These are phyloP conservation scores for rat (Rattus norvegicus) DNA, from an alignment of 2,113 vertebrate species.

Conservation along the genomic window DNA sequence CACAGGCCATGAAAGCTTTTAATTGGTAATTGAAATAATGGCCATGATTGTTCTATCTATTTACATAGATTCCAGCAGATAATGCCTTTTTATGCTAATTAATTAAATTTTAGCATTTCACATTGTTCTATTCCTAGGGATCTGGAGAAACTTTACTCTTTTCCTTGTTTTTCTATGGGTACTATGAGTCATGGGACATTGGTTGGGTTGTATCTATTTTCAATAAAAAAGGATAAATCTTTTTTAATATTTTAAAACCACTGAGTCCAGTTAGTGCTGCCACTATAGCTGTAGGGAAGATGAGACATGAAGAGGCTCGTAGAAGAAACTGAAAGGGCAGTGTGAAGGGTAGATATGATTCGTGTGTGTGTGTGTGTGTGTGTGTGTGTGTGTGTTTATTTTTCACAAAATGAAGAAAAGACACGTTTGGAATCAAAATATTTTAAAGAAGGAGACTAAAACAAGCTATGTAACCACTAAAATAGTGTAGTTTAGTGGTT, in stretches of 20 bases:
- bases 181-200: background rate
- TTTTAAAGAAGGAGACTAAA: slow-evolving; percentile 10
- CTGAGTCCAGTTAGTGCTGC: background rate
- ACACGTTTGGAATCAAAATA: background rate
- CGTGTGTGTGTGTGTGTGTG: background rate
- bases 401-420: background rate
- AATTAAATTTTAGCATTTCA: background rate
- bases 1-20: background rate
- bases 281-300: background rate
- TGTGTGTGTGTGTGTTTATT: background rate
- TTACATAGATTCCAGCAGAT: slow-evolving; percentile 9
- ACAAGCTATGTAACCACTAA: background rate
- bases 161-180: slow-evolving; percentile 9
- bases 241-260: background rate
- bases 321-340: background rate
- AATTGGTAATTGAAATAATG: slow-evolving; percentile 41
- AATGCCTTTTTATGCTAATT: slow-evolving; percentile 43
- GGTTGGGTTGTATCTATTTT: background rate
- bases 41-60: background rate
- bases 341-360: background rate
- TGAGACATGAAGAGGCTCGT: background rate
- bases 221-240: background rate
- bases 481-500: slow-evolving; percentile 3
- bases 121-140: background rate
- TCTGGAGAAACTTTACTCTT: background rate